Conservation (phyloP, 1,140 invertebrate genomes). For the Ostrea edulis region DNA sequence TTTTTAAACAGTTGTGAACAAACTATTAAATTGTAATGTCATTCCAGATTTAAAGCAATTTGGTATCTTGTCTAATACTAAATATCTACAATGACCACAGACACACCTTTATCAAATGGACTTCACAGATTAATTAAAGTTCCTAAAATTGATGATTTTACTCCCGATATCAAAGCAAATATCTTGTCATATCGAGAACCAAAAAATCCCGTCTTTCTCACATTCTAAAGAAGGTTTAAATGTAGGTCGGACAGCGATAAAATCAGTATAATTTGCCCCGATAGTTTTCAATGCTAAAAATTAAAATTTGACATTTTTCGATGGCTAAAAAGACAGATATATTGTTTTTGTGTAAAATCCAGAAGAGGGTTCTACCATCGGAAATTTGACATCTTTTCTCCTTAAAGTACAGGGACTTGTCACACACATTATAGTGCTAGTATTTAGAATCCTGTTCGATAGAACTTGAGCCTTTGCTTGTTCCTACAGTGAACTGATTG, state of each 20-base stretch:
- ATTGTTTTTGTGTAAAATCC: constrained; percentile 10
- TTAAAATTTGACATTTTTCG: background rate
- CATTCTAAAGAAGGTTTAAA: background rate
- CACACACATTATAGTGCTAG: background rate
- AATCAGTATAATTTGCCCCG: background rate
- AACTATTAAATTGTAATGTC: background rate
- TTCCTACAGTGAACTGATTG: too few species aligned
- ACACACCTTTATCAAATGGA: constrained; percentile 1
- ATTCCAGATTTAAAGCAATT: background rate
- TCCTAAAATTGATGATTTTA: constrained; percentile 26
- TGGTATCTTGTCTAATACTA: background rate
- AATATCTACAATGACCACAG: background rate
- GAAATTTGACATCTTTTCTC: constrained; percentile 23
- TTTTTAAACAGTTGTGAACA: background rate
- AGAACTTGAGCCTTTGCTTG: too few species aligned
- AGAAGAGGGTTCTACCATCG: background rate
- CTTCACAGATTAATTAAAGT: constrained; percentile 8
- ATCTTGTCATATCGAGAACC: constrained; percentile 1
- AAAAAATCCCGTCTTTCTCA: background rate
- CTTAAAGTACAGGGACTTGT: constrained; percentile 16
- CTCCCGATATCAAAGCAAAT: background rate
- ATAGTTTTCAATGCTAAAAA: background rate
- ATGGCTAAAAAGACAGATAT: background rate
- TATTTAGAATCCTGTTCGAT: too few species aligned
- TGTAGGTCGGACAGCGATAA: background rate